Evolutionary conservation across 2,888 invertebrate species (phyloP), one percentile per base, ranked within the genome.

Genomic region (Thumatha senex): DNA sequence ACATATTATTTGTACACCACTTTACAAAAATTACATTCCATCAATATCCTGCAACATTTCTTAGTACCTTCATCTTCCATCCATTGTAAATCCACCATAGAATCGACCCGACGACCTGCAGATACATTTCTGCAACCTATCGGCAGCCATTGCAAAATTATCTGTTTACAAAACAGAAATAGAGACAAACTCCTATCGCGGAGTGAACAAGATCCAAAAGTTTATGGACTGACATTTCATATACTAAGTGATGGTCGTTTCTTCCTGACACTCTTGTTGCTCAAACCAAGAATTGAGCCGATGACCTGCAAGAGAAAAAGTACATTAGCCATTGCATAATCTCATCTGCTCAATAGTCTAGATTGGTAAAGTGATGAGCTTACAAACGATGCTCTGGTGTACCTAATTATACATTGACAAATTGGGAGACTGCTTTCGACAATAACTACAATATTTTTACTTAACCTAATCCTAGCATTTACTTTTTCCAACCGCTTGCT

Each of bases 161-260:
- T 79, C 83, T 75, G 80, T 76, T 40, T 61, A 55, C 36, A 51
- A 56, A 72, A 82, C 84, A 81, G 80, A 82, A 80, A 78, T 72
- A 78, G 58, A 80, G 83, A 81, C 66, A 76, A 81, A 82, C 90
- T 87, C 90, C 89, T 69, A 66, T 80, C 82, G 74, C 69, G 85
- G 89, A 89, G 90, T 82, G 64, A 82, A 81, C 77, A 73, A 81
- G 74, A 76, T 76, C 78, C 77, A 55, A 51, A 55, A 52, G 51
- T 47, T 53, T 53, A 31, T 58, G 57, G 56, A 57, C 59, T 46
- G 54, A 58, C 72, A 63, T 77, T 78, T 93, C 94, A 95, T 93
- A 96, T 96, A 86, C 95, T 95, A 62, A 96, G 89, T 13, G 95
- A 95, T 38, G 96, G 96, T 65, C 96, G 92, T 90, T 96, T 96